Evolutionary conservation across 2,113 vertebrate genomes (phyloP).

Genomic region (Zosterops pallidus): DNA sequence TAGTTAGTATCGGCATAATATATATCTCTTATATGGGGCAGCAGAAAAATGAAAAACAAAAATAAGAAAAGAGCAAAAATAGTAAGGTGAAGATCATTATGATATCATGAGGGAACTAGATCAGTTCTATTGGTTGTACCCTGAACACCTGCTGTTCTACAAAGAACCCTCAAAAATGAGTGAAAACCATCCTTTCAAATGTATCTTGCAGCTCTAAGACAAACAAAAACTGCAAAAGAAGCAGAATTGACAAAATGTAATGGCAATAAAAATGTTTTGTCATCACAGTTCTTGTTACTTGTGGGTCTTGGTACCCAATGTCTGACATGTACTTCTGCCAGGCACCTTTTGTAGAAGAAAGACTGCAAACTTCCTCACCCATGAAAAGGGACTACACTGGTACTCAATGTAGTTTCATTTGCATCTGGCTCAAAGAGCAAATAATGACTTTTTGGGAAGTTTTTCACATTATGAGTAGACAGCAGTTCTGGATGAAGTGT

Average conservation of each 20-base stretch:
- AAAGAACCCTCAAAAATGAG: not conserved
- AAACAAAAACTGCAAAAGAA: not conserved
- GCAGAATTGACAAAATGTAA: not conserved
- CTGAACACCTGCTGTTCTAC: not conserved
- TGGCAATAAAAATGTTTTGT: not conserved
- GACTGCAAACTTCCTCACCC: not conserved
- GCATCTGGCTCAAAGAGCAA: not conserved
- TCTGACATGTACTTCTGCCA: fast-evolving
- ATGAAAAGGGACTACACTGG: not conserved
- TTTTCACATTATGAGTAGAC: not conserved
- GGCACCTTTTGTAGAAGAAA: not conserved
- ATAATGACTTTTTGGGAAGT: not conserved
- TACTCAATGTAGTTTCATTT: not conserved
- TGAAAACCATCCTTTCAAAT: not conserved
- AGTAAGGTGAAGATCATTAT: not conserved
- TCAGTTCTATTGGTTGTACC: not conserved
- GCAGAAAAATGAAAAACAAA: not conserved
- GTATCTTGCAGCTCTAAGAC: not conserved
- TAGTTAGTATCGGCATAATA: not conserved
- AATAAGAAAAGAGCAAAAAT: fast-evolving
- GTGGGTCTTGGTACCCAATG: fast-evolving
- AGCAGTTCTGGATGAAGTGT: not conserved
- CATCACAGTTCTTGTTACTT: not conserved
- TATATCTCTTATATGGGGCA: not conserved
- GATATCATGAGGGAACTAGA: not conserved